Percentiles rank a stretch among this genome's conserved stretches.
phyloP scores from a whole-genome alignment of 2,113 vertebrate species.

The Sinosuthora webbiana region DNA sequence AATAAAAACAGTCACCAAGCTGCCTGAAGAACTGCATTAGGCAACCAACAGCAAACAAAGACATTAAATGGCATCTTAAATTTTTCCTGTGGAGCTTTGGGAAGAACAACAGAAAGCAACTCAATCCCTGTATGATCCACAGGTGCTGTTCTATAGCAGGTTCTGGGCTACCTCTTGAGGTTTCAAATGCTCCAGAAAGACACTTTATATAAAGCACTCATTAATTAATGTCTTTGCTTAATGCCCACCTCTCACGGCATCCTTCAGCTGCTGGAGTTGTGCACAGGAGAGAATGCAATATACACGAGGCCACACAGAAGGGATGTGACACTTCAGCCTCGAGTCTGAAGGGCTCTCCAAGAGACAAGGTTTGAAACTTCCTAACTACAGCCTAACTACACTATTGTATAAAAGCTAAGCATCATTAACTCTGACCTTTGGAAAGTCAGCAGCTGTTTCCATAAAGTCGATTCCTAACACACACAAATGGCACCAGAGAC shows the following conservation, averaged over 20 bases:
- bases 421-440: not conserved
- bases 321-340: fast-evolving
- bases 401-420: not conserved
- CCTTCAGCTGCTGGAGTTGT: not conserved
- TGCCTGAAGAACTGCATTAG: not conserved
- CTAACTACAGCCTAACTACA: not conserved
- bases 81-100: not conserved
- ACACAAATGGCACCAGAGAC: not conserved
- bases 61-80: not conserved
- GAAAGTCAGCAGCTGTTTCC: not conserved
- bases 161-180: not conserved
- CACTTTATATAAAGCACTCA: not conserved
- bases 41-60: not conserved
- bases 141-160: not conserved
- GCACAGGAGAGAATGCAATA: fast-evolving
- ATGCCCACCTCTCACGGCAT: not conserved
- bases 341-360: not conserved
- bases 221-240: not conserved
- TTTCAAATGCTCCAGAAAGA: not conserved
- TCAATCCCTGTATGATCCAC: not conserved
- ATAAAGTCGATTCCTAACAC: not conserved
- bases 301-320: not conserved
- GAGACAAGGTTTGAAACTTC: not conserved
- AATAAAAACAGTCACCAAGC: not conserved
- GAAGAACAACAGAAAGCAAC: not conserved